phyloP scores from a whole-genome alignment of 2,113 vertebrate genomes.

The Anoura caudifer region DNA sequence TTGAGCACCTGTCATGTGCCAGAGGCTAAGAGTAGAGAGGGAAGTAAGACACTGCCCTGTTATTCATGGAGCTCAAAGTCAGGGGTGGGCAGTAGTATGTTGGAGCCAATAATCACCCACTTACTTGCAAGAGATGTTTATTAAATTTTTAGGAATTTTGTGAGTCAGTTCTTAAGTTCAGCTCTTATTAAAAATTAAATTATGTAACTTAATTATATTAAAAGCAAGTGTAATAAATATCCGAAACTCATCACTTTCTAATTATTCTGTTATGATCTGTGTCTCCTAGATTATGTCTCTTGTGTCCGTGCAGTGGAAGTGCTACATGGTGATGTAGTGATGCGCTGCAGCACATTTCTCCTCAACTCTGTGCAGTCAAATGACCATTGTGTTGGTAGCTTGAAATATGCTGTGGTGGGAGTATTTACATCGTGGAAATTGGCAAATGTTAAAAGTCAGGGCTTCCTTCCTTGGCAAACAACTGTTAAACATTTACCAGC shows the following conservation, averaged over 20 bases:
- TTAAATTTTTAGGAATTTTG: slow-evolving; percentile 35
- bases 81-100: background rate
- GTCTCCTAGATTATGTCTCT: background rate
- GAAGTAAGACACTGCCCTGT: background rate
- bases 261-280: background rate
- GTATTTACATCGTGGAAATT: background rate
- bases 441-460: background rate
- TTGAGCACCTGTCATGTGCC: background rate
- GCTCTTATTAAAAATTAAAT: slow-evolving; percentile 9
- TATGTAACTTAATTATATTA: background rate
- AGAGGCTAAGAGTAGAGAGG: background rate
- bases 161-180: background rate
- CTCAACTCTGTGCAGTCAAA: background rate
- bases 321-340: background rate
- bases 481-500: background rate
- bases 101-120: background rate
- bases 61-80: background rate
- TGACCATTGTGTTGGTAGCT: background rate
- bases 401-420: background rate
- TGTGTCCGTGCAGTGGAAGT: background rate
- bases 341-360: background rate
- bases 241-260: background rate
- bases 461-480: background rate
- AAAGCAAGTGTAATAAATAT: background rate
- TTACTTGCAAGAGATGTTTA: background rate